Conservation (phyloP, 2,113 vertebrate genomes). For the Vireo altiloquus region DNA sequence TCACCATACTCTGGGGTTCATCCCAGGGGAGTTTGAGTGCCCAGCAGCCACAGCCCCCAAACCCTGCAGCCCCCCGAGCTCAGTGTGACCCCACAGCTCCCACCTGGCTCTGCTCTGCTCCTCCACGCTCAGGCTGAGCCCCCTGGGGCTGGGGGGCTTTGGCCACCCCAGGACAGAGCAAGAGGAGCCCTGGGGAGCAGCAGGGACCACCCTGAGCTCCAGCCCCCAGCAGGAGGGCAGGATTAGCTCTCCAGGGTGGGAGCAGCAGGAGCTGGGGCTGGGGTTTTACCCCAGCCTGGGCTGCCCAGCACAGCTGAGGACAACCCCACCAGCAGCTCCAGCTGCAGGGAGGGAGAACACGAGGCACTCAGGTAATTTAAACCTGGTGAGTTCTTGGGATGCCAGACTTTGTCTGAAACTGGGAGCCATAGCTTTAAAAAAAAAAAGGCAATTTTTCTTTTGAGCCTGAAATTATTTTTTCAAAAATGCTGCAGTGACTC, state of each 20-base stretch:
- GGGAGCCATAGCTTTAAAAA: accelerated
- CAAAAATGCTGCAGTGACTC: background rate
- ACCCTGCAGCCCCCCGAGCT: background rate
- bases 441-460: background rate
- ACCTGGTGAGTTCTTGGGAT: accelerated
- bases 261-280: background rate
- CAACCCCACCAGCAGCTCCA: no score
- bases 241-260: accelerated
- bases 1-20: no score
- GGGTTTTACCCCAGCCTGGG: background rate
- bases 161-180: background rate
- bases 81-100: background rate
- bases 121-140: background rate
- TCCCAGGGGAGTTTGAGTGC: accelerated
- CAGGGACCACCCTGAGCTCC: background rate
- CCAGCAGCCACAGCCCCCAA: no score
- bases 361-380: background rate
- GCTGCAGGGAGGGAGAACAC: background rate
- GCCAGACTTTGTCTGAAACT: background rate
- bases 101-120: background rate
- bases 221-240: background rate
- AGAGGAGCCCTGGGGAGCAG: background rate
- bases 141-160: background rate
- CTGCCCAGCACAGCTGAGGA: background rate
- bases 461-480: background rate